Evolutionary conservation across 2,797 vertebrate species (phyloP).

Genomic region (Buceros bicornis): DNA sequence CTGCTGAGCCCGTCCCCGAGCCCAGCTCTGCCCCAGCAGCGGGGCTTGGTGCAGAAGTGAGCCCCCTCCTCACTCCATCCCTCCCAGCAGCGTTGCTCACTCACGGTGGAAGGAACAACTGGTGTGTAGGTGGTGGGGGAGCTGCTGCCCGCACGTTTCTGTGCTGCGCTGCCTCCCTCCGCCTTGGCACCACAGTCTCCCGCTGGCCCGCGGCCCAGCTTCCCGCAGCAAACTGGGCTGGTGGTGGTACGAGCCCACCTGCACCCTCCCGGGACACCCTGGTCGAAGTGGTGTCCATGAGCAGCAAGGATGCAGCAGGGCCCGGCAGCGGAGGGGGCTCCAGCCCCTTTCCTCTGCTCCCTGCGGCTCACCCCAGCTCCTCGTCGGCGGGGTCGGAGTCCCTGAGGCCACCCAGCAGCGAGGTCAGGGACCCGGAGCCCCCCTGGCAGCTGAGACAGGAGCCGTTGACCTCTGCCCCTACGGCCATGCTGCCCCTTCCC

Average conservation of each 20-base stretch:
- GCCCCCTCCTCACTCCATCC: background rate
- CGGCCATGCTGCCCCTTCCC: background rate
- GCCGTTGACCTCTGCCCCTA: too few species aligned
- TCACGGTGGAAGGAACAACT: background rate
- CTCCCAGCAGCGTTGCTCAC: background rate
- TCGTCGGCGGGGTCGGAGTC: background rate
- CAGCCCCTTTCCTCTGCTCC: background rate
- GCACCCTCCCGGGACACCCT: accelerated
- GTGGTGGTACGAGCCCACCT: accelerated
- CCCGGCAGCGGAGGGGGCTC: background rate
- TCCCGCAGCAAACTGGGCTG: accelerated
- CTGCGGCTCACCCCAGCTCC: background rate
- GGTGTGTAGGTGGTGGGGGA: background rate
- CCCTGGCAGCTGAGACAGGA: background rate
- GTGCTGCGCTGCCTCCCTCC: accelerated
- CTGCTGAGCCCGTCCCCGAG: background rate
- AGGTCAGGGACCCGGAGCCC: background rate
- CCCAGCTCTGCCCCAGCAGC: accelerated
- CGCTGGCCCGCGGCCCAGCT: background rate
- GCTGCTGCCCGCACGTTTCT: accelerated
- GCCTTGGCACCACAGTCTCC: background rate
- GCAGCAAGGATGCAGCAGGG: too few species aligned
- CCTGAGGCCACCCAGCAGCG: background rate
- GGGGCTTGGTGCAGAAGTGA: accelerated
- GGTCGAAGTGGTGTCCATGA: too few species aligned